phyloP scores from a whole-genome alignment of 2,113 vertebrate genomes.

The Chaenogobius annularis region DNA sequence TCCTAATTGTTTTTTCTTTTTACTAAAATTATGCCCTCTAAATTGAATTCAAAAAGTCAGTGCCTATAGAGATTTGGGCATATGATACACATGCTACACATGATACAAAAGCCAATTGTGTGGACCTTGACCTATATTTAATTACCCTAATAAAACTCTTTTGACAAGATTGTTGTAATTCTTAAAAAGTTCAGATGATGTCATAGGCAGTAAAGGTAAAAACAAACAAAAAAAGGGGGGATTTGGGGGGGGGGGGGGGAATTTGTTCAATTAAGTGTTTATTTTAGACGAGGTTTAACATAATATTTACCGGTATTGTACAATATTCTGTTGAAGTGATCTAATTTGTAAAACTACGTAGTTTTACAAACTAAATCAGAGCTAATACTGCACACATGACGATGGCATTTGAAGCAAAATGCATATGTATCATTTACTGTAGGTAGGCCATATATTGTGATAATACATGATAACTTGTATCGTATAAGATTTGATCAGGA shows the following conservation, averaged over 20 bases:
- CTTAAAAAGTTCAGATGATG: not conserved
- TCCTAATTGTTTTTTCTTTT: not conserved
- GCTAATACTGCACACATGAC: not conserved
- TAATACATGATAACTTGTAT: too few relatives aligned
- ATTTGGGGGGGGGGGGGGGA: too few relatives aligned
- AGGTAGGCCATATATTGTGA: too few relatives aligned
- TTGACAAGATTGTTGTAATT: not conserved
- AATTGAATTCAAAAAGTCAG: not conserved
- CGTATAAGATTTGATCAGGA: not conserved
- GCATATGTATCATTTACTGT: not conserved
- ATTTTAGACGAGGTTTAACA: conserved; percentile 19
- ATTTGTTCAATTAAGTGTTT: not conserved
- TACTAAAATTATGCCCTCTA: too few relatives aligned
- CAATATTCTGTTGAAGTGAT: too few relatives aligned
- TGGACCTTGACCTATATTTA: not conserved
- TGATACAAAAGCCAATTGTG: too few relatives aligned
- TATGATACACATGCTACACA: too few relatives aligned
- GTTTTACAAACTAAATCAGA: not conserved
- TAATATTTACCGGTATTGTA: too few relatives aligned
- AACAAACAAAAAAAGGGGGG: too few relatives aligned
- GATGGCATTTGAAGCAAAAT: not conserved
- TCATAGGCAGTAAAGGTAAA: not conserved
- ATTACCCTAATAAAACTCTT: not conserved
- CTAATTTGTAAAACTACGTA: not conserved
- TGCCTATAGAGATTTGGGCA: not conserved